Percentiles rank a stretch among this genome's conserved stretches.
phyloP scores from a whole-genome alignment of 2,113 vertebrate species.

The Proteles cristata region DNA sequence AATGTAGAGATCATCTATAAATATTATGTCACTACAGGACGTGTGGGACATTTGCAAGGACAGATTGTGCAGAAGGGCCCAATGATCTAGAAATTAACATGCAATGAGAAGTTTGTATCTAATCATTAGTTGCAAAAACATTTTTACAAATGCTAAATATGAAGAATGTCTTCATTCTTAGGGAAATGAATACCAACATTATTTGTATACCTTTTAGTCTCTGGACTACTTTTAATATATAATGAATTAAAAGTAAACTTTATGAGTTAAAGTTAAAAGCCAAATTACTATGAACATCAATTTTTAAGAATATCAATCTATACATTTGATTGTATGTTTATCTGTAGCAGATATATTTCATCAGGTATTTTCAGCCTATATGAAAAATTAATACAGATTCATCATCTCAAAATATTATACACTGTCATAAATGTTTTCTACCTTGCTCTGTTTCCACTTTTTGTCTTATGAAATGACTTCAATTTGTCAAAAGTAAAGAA shows the following conservation, averaged over 20 bases:
- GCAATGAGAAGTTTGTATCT: background rate
- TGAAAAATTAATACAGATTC: background rate
- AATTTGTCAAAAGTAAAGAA: slow-evolving; percentile 33
- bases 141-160: slow-evolving; percentile 12
- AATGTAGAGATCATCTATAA: background rate
- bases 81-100: background rate
- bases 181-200: background rate
- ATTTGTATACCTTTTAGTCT: background rate
- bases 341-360: background rate
- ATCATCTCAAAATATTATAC: background rate
- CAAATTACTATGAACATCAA: background rate
- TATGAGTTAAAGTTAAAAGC: background rate
- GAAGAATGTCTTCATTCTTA: slow-evolving; percentile 29
- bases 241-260: background rate
- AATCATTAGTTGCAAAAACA: background rate
- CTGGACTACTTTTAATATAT: background rate
- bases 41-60: background rate
- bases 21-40: background rate
- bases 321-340: background rate
- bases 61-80: background rate
- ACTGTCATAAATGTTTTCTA: background rate
- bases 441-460: background rate
- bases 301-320: background rate
- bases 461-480: slow-evolving; percentile 5
- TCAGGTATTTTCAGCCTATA: background rate